Base-by-base conservation (phyloP, 2,113 vertebrate genomes). In the Hassar affinis region DNA sequence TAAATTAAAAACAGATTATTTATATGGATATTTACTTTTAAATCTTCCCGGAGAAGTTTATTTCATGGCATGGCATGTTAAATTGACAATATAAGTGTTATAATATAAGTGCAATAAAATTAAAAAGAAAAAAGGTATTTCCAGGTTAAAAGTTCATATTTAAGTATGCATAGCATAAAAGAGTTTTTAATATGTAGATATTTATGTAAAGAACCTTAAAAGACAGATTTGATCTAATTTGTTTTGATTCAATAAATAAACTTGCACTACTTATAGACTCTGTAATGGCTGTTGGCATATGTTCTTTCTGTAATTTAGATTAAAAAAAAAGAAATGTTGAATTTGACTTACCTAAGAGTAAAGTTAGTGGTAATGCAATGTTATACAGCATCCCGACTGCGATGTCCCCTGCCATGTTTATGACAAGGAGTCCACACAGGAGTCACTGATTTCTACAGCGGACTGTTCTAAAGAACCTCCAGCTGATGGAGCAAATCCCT, bases 321-420 rank as follows among this genome's bases (percentile, higher is more conserved):
- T 78, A 33, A 20, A 82, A 38, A 71, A n/a, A n/a, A n/a, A n/a
- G n/a, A n/a, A n/a, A n/a, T n/a, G 35, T 11, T 71, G 12, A 62
- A 78, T 9, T 56, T 17, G 5, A 85, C 94, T 94, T 85, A 93
- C 94, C 95, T 78, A 91, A 80, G 84, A 92, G 80, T 81, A 94
- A 89, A 35, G 90, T 79, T 62, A 94, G 79, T 3, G 91, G 91
- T 6, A 94, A 90, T 42, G 92, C 83, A 52, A 93, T 84, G 84
- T 90, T 90, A 88, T 94, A 94, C 66, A 93, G 85, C 35, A 95
- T 78, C 52, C 89, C 91, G 38, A 91, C 88, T 49, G 85, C 33
- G 15, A 91, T 86, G 64, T 92, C 91, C 6, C 85, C 89, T 20
- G 92, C 92, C 90, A 85, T 90, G 69, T 57, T 89, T 85, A 52